Evolutionary conservation across 1,140 invertebrate species (phyloP).

Genomic region (Metopolophium dirhodum): DNA sequence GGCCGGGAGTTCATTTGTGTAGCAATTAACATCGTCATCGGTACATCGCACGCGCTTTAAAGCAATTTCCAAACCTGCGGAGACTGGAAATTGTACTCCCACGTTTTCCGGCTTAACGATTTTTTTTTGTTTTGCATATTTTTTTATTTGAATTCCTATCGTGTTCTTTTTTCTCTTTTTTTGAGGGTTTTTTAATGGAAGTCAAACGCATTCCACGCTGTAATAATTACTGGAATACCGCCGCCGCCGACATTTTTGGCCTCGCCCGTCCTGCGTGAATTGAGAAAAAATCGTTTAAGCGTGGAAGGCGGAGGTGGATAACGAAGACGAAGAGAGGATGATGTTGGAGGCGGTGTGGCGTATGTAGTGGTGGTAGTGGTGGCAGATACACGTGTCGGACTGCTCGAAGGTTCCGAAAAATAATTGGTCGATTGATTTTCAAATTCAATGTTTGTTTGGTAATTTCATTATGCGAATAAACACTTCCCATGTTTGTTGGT

Average conservation of each 20-base stretch:
- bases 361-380: not conserved
- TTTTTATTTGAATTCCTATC: slow-evolving; percentile 49
- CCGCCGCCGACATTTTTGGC: not conserved
- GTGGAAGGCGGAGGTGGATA: not conserved
- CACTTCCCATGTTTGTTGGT: not conserved
- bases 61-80: not conserved
- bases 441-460: slow-evolving; percentile 14
- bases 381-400: not conserved
- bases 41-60: not conserved
- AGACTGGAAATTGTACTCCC: not conserved
- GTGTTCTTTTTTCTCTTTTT: slow-evolving; percentile 25
- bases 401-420: not conserved
- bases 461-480: slow-evolving; percentile 23
- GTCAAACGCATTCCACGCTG: slow-evolving; percentile 16
- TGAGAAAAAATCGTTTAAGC: not conserved
- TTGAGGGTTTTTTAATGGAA: slow-evolving; percentile 32
- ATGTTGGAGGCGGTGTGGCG: not conserved
- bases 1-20: slow-evolving; percentile 8
- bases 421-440: slow-evolving; percentile 22
- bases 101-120: not conserved
- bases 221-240: slow-evolving; percentile 46
- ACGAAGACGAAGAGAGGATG: not conserved
- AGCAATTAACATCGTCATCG: slow-evolving; percentile 18
- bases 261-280: not conserved
- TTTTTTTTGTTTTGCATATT: slow-evolving; percentile 43